Base-by-base conservation (phyloP, 1,140 invertebrate species). In the Cyclargus thomasi region DNA sequence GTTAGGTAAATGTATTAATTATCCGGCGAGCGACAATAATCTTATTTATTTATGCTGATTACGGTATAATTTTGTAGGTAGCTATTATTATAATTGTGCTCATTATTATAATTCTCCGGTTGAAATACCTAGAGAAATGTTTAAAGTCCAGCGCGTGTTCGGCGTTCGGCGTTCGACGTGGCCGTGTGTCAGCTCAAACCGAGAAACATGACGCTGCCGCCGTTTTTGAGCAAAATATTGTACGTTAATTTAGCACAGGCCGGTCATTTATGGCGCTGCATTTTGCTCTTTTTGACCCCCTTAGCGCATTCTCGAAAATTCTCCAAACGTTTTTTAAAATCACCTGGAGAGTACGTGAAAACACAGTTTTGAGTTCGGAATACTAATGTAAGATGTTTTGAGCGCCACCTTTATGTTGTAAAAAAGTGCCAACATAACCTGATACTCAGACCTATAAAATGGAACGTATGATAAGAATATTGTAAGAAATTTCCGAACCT, bases 171-270 rank as follows among this genome's bases (percentile, higher is more conserved):
- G 53, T 66, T 68, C 63, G 72, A 35, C 17, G 14, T 7, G 11
- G 3, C 76, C 78, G 76, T 86, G 66, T 80, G 77, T 78, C 66
- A 64, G 68, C 66, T 70, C 74, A 76, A 85, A 79, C 55, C 73
- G 71, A 75, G 85, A 79, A 88, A 88, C 83, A 72, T 78, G 85
- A 88, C 79, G 79, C 79, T 80, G 83, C 75, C 85, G 83, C 81
- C 73, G 78, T 86, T 88, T 88, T 88, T 82, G 80, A 85, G 80
- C 85, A 85, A 88, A 86, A 86, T 88, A 88, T 80, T 85, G 84
- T 80, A 85, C 85, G 85, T 88, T 88, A 88, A 88, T 88, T 88
- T 86, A 88, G 80, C 83, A 81, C 83, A 81, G 76, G 64, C 78
- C 71, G 73, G 80, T 83, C 83, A 81, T 85, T 85, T 87, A 81